phyloP scores from a whole-genome alignment of 2,113 vertebrate genomes.

The Xiphophorus maculatus region DNA sequence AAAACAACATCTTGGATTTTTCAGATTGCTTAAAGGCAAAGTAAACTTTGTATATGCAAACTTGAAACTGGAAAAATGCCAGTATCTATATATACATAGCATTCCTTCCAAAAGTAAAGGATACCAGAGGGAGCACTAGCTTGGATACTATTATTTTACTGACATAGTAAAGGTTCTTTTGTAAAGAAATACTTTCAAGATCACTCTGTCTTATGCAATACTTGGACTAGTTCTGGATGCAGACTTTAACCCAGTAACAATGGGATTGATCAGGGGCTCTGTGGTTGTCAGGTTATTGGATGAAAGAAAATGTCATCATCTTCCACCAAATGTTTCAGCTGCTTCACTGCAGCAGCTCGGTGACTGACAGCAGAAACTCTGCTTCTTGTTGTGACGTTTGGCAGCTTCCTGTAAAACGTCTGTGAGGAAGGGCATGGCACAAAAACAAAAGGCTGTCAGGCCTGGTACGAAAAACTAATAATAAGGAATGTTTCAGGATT shows the following conservation, averaged over 20 bases:
- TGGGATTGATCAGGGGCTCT: slow-evolving; percentile 27
- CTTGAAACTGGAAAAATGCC: too few species aligned
- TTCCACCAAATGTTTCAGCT: slow-evolving; percentile 38
- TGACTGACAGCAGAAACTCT: slow-evolving; percentile 37
- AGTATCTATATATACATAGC: too few species aligned
- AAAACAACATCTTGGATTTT: too few species aligned
- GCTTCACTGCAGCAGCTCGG: slow-evolving; percentile 23
- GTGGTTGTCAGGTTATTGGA: slow-evolving; percentile 48
- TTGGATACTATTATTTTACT: too few species aligned
- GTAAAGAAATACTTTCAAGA: too few species aligned
- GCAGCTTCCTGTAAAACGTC: slow-evolving; percentile 25
- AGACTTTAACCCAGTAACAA: slow-evolving; percentile 16
- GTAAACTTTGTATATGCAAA: too few species aligned
- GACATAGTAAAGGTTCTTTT: too few species aligned
- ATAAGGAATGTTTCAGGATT: slow-evolving; percentile 16
- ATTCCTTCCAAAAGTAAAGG: too few species aligned
- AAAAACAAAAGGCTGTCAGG: slow-evolving; percentile 25
- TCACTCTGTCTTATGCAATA: too few species aligned
- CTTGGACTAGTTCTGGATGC: too few species aligned
- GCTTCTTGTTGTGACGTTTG: slow-evolving; percentile 36
- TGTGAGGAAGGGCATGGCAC: neutral
- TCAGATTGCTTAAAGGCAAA: too few species aligned
- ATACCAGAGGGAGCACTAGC: too few species aligned
- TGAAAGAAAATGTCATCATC: slow-evolving; percentile 48
- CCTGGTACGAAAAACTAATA: slow-evolving; percentile 9